Base-by-base conservation (phyloP, 2,113 vertebrate species). In the Pachycephala philippinensis region DNA sequence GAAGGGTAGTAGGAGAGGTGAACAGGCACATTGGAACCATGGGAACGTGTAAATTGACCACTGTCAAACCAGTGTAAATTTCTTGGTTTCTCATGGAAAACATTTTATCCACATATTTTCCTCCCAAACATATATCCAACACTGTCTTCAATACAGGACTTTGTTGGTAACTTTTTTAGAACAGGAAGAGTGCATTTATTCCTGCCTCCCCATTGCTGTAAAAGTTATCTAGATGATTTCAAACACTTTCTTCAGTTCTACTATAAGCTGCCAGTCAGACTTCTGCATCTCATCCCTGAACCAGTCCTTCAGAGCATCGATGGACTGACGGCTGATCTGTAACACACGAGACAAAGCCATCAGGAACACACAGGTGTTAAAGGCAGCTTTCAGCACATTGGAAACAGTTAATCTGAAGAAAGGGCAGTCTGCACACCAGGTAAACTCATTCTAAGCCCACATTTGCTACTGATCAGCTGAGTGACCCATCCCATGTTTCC, bases 261-360 rank as follows among this genome's bases (percentile, higher is more conserved):
- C 98, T 96, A 99, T 99, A 93, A 99, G 99, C 98, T 99, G 99
- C 99, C 99, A 99, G 93, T 99, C 99, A 20, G 98, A 97, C 93
- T 99, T 99, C 98, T 98, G 98, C 99, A 99, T 99, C 93, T 99
- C 99, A 20, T 99, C 99, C 97, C 99, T 98, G 98, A 99, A 99
- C 99, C 99, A 99, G 98, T 99, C 99, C 97, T 99, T 99, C 96
- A 99, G 98, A 9, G 99, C 99, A 37, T 99, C 99, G 12, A 99
- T 99, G 95, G 99, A 99, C 77, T 99, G 98, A 66, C 99, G 98
- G 4, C 98, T 99, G 97, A 99, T 99, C 99, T 99, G 98, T 5
- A 98, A 97, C 3, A 76, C n/a, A 95, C 57, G 47, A 93, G 76
- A 93, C 66, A 81, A 42, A 42, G 52, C 17, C 84, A 8, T 97